A percentile compares a stretch with the other conserved stretches of the same genome.
phyloP scores from a whole-genome alignment of 1,140 invertebrate genomes.

The Drosophila kepulauana region DNA sequence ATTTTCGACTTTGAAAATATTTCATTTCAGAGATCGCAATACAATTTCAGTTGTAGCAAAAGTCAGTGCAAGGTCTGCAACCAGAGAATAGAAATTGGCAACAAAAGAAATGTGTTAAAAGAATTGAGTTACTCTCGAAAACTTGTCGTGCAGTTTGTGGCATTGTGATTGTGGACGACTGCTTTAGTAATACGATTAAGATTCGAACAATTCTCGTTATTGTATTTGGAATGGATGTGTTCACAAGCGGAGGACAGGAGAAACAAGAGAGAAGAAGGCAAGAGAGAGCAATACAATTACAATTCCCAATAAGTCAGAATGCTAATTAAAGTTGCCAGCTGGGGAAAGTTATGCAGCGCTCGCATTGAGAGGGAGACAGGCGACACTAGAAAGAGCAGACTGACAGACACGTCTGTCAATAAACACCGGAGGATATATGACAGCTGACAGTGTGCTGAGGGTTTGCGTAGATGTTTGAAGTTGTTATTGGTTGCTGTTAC shows the following conservation, averaged over 20 bases:
- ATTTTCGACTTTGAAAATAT: no score
- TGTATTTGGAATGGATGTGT: neutral
- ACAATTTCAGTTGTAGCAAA: no score
- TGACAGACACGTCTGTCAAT: constrained; percentile 56
- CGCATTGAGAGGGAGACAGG: no score
- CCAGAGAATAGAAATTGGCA: no score
- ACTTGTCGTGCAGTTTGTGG: no score
- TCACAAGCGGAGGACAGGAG: neutral
- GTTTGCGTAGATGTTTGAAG: constrained; percentile 15
- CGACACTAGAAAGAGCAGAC: neutral
- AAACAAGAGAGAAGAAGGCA: no score
- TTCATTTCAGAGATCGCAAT: no score
- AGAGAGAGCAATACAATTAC: constrained; percentile 8
- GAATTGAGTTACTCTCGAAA: no score
- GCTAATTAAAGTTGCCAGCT: constrained; percentile 52
- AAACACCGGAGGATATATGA: constrained; percentile 56
- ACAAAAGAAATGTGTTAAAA: no score
- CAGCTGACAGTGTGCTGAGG: constrained; percentile 31
- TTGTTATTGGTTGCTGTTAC: constrained; percentile 16
- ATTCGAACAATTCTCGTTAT: constrained; percentile 1
- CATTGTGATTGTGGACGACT: no score
- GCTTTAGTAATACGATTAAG: neutral
- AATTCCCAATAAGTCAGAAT: constrained; percentile 40
- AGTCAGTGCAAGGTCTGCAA: no score
- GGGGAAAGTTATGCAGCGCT: constrained; percentile 22